Percentiles rank a stretch among this genome's conserved stretches.
phyloP scores from a whole-genome alignment of 2,888 invertebrate genomes.

The Philereme vetulata region DNA sequence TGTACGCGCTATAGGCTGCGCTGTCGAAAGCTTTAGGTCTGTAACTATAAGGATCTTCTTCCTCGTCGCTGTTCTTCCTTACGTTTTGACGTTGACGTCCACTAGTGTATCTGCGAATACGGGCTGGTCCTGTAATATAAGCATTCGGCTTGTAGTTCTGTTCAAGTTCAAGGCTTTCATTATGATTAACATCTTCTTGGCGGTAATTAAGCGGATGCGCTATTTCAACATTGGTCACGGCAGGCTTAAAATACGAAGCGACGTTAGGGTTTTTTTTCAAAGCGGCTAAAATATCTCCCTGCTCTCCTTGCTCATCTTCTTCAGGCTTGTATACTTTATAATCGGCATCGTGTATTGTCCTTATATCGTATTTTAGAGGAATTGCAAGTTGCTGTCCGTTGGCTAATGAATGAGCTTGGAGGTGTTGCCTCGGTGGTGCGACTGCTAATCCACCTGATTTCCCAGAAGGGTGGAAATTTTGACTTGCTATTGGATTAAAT shows the following conservation, averaged over 20 bases:
- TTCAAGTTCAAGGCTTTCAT: conserved; percentile 61
- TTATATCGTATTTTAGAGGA: conserved; percentile 74
- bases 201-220: conserved; percentile 73
- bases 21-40: conserved; percentile 81
- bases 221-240: conserved; percentile 72
- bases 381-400: conserved; percentile 56
- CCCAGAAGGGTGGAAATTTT: conserved; percentile 63
- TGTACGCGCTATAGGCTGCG: conserved; percentile 73
- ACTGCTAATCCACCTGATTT: conserved; percentile 62
- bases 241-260: conserved; percentile 74
- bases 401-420: conserved; percentile 47
- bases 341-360: conserved; percentile 75
- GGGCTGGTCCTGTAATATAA: conserved; percentile 76
- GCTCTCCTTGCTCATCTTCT: conserved; percentile 65
- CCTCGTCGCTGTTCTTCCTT: conserved; percentile 64
- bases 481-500: conserved; percentile 78
- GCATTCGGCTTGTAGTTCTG: conserved; percentile 77
- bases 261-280: conserved; percentile 76
- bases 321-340: conserved; percentile 79
- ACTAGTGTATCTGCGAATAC: conserved; percentile 78
- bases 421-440: conserved; percentile 54
- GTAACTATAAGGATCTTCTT: conserved; percentile 81
- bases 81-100: conserved; percentile 69
- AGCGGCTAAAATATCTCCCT: conserved; percentile 66
- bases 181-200: conserved; percentile 61